Base-by-base conservation (phyloP, 2,113 vertebrate genomes). In the Anthoscopus minutus region DNA sequence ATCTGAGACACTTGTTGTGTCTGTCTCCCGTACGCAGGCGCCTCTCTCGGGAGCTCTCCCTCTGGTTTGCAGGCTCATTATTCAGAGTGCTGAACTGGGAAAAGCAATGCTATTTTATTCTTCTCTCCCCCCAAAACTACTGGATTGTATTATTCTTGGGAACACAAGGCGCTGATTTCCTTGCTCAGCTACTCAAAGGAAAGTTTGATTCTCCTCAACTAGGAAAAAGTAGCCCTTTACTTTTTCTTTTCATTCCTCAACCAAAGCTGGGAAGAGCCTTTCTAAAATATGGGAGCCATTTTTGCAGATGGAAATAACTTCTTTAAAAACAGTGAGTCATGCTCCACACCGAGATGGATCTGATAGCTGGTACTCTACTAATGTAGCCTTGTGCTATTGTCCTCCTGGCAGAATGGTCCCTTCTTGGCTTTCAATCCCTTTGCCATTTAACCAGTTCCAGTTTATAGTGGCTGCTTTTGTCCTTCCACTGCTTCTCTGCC, bases 151-250 rank as follows among this genome's bases (percentile, higher is more conserved):
- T 87, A 53, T 73, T 73, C 56, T 48, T 14, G 51, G 42, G 31
- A 57, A 51, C 60, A 38, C 0, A 69, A 88, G 7, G 62, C 0
- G 1, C 81, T 33, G 42, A 70, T 66, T 96, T 94, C 80, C 89
- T 93, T 23, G 5, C 89, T 95, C 67, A 86, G 76, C 40, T 71
- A 74, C 92, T 94, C 20, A 57, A 86, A 69, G 50, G 79, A 81
- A 94, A 92, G 83, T 83, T 95, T 95, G 74, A 89, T 93, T 95
- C 82, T 95, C 60, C 71, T 66, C 51, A 23, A 77, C 85, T 65
- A 80, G 31, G 51, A 58, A 84, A 78, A 92, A 56, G 44, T 9
- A 83, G 40, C 91, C 35, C 72, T 95, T 92, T 38, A 18, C 69
- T 74, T 86, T 78, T 88, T 65, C 83, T 30, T 37, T 54, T 15